Base-by-base conservation (phyloP, 2,797 vertebrate species). In the Esox lucius region DNA sequence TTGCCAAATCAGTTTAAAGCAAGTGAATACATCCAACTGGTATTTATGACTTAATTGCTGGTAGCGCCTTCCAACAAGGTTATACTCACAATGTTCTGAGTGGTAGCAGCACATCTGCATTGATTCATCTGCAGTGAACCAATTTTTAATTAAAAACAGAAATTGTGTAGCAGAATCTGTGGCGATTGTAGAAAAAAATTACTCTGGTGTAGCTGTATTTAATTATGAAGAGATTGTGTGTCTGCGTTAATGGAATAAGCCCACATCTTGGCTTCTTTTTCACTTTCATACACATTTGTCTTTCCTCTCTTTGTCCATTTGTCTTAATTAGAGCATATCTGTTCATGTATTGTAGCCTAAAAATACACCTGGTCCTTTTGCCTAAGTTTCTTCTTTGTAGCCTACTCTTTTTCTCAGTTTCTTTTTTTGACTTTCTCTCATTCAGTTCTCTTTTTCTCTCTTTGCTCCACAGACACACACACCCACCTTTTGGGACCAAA, bases 301-400 rank as follows among this genome's bases (percentile, higher is more conserved):
- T 13, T 13, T 5, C 12, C 13, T 33, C 8, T 16, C 31, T 31
- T 12, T 33, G 26, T 66, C 22, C 64, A 66, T 66, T 66, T 16
- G 64, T 66, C 64, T 66, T 66, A 66, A 66, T 66, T 66, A 66
- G 31, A 66, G 26, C 8, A 31, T 31, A 28, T 66, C 15, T 16
- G 64, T 17, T 66, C 28, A 66, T 4, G 26, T 31, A 66, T 13
- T 28, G 24, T 31, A 11, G 26, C 26, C 64, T 66, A 33, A 33
- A 66, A 28, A 35, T 66, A 33, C 64, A 66, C 31, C 64, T 31
- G 56, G 56, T 59, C 56, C 19, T n/a, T 59, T 24, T 66, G 26
- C 42, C 35, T 31, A 35, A 6, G 64, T 33, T 66, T 66, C 13
- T 17, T 35, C 64, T 66, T 31, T 31, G 26, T 31, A 11, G 28